These are phyloP conservation scores for Agriotes lineatus DNA, from an alignment of 2,888 invertebrate genomes.

Conservation along the genomic window DNA sequence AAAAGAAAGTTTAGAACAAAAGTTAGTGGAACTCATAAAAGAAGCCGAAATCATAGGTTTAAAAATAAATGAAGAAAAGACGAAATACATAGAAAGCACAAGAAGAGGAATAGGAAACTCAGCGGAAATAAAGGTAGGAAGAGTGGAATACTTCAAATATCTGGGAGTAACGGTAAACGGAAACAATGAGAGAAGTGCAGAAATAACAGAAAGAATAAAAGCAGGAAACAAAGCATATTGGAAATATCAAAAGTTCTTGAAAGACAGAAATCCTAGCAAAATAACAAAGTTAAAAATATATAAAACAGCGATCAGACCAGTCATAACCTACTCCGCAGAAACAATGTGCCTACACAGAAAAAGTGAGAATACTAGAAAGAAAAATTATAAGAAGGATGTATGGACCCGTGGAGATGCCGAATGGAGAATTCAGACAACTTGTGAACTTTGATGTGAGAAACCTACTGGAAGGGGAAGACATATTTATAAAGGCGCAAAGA, in stretches of 20 bases:
- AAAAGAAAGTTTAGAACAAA: no score
- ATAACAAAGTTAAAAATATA: no score
- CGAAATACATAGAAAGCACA: neutral
- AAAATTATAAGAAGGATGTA: slow-evolving; percentile 9
- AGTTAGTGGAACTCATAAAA: no score
- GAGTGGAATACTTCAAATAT: no score
- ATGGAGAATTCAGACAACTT: slow-evolving; percentile 1
- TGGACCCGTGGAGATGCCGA: neutral
- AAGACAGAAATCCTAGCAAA: no score
- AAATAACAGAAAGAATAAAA: neutral
- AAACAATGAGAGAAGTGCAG: no score
- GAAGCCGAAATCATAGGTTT: no score
- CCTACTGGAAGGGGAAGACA: neutral
- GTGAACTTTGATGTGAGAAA: slow-evolving; percentile 2
- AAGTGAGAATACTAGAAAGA: slow-evolving; percentile 3
- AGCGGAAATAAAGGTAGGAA: no score
- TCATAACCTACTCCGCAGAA: neutral
- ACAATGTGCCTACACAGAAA: neutral
- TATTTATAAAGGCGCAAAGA: slow-evolving; percentile 10
- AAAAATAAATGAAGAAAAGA: neutral
- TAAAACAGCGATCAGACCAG: slow-evolving; percentile 1
- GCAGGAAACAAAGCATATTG: neutral
- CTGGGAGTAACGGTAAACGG: no score
- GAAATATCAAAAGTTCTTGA: no score
- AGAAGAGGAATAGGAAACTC: neutral